phyloP scores from a whole-genome alignment of 1,140 invertebrate species.

The honey bee (Apis mellifera) region DNA sequence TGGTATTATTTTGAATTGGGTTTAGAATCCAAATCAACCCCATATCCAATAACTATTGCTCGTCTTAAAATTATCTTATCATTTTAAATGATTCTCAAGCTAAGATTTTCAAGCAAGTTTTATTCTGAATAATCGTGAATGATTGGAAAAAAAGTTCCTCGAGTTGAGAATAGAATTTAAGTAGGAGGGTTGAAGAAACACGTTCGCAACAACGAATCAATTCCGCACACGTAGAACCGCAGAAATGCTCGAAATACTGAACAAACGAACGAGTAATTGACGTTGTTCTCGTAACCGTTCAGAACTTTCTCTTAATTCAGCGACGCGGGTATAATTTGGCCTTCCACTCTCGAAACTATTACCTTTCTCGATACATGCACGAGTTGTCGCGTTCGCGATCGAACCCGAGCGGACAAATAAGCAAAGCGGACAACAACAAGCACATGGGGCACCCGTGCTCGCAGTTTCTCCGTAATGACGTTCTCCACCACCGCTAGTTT shows the following conservation, averaged over 20 bases:
- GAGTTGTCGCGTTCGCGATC: conserved; percentile 5
- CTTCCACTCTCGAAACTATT: neutral
- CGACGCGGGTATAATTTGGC: neutral
- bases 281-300: neutral
- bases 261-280: neutral
- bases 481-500: conserved; percentile 30
- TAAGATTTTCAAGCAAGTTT: too few relatives aligned
- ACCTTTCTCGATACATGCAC: neutral
- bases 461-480: conserved; percentile 73
- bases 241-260: too few relatives aligned
- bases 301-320: conserved; percentile 8
- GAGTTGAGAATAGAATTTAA: too few relatives aligned
- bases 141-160: too few relatives aligned
- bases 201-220: neutral
- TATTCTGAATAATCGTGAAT: too few relatives aligned
- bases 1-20: too few relatives aligned
- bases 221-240: neutral
- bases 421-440: neutral
- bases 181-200: too few relatives aligned
- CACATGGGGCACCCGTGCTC: conserved; percentile 63
- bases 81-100: too few relatives aligned
- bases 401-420: neutral
- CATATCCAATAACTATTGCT: too few relatives aligned
- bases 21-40: too few relatives aligned
- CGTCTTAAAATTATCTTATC: too few relatives aligned